These are phyloP conservation scores for Microctenopoma stevenorrisi DNA, from an alignment of 2,797 vertebrate species.

Conservation along the genomic window DNA sequence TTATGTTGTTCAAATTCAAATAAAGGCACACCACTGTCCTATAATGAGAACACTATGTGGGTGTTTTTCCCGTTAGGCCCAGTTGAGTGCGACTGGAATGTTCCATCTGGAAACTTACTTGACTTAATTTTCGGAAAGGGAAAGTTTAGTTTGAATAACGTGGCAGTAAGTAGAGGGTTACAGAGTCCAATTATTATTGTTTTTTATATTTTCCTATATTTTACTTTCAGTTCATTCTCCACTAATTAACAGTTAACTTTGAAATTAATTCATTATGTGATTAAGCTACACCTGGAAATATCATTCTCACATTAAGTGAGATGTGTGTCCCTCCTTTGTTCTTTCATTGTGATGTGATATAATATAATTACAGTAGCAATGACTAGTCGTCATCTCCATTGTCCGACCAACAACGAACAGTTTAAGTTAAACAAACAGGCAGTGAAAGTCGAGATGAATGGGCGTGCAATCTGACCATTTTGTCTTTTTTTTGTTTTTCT, in stretches of 20 bases:
- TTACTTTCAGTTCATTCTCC: conserved; percentile 8
- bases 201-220: not conserved
- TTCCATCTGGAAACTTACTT: conserved; percentile 32
- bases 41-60: conserved; percentile 2
- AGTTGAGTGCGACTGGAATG: conserved; percentile 15
- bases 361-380: not conserved
- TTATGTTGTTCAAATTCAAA: conserved; percentile 2
- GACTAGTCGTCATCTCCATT: not conserved
- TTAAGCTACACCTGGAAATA: conserved; percentile 2
- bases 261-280: conserved; percentile 9
- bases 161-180: conserved; percentile 4
- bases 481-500: conserved; percentile 21
- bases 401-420: not conserved
- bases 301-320: not conserved
- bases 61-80: conserved; percentile 7
- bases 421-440: conserved; percentile 19
- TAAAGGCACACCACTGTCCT: conserved; percentile 1
- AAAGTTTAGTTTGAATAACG: conserved; percentile 23
- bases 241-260: not conserved
- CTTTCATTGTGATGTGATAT: not conserved
- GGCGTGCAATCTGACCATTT: conserved; percentile 14
- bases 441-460: conserved; percentile 21
- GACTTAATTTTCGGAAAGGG: conserved; percentile 4
- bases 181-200: not conserved
- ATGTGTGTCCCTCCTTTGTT: not conserved